Conservation (phyloP, 2,888 invertebrate genomes). For the Sympetrum striolatum region DNA sequence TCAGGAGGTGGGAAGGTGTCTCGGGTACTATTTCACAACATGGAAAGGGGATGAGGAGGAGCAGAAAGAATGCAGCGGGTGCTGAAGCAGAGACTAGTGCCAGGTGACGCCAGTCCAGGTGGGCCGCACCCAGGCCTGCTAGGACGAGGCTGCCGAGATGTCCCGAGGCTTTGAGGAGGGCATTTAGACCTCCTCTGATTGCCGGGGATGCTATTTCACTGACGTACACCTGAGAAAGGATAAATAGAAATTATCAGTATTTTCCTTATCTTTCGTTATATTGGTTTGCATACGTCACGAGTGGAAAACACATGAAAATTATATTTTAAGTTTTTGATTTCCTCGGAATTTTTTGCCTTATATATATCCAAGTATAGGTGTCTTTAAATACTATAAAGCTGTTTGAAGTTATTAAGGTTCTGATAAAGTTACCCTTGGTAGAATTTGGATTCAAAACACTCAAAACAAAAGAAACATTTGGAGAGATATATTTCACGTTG, state of each 20-base stretch:
- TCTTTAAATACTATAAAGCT: too few species aligned
- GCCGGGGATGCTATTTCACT: constrained; percentile 89
- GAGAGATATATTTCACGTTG: too few species aligned
- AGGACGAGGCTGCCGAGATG: constrained; percentile 85
- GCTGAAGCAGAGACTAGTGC: constrained; percentile 81
- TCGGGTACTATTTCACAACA: constrained; percentile 73
- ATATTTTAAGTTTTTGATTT: too few species aligned
- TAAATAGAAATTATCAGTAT: neutral
- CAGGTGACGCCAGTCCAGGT: constrained; percentile 83
- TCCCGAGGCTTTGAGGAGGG: constrained; percentile 83
- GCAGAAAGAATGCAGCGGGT: constrained; percentile 63
- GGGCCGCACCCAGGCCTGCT: constrained; percentile 78
- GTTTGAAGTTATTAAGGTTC: too few species aligned
- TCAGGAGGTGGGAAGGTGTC: constrained; percentile 83
- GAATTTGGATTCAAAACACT: too few species aligned
- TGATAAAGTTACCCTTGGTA: too few species aligned
- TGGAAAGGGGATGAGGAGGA: constrained; percentile 68
- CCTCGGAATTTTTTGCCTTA: too few species aligned
- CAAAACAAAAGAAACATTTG: too few species aligned
- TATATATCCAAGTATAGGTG: too few species aligned
- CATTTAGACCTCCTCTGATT: constrained; percentile 85
- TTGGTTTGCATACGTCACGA: too few species aligned
- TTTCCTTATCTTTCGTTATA: too few species aligned
- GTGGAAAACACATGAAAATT: too few species aligned
- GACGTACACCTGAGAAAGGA: constrained; percentile 75